Evolutionary conservation across 2,797 vertebrate genomes (phyloP).

Genomic region (Sciurus carolinensis): DNA sequence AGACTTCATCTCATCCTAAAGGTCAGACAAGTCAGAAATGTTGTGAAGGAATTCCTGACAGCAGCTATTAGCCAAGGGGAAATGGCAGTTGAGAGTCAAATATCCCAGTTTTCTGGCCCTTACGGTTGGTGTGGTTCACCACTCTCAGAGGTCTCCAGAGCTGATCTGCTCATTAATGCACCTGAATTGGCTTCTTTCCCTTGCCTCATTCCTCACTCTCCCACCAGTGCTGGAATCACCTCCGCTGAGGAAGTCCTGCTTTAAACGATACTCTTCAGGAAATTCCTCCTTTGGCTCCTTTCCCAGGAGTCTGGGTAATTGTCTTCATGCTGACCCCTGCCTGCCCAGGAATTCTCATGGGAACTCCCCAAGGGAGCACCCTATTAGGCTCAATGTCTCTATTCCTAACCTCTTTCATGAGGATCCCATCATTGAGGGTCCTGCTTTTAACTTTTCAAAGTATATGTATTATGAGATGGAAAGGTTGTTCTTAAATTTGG

Average conservation of each 20-base stretch:
- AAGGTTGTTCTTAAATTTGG: conserved; percentile 18
- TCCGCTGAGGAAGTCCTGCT: neutral
- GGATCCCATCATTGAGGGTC: neutral
- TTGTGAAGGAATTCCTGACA: neutral
- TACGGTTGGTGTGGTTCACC: neutral
- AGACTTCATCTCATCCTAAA: neutral
- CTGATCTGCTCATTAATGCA: neutral
- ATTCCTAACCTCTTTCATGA: conserved; percentile 28
- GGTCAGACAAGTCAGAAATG: neutral
- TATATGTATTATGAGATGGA: neutral
- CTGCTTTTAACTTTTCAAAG: conserved; percentile 36
- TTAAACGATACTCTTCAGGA: conserved; percentile 36
- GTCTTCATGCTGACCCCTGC: neutral
- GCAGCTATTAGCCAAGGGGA: neutral
- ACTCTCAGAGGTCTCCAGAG: neutral
- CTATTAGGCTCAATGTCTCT: neutral
- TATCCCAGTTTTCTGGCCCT: neutral
- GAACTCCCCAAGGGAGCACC: neutral
- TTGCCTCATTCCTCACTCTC: neutral
- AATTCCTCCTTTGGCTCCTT: conserved; percentile 43
- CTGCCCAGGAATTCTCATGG: neutral
- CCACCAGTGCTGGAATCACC: neutral
- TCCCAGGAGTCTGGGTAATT: neutral
- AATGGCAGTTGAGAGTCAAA: conserved; percentile 32
- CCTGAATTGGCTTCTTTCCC: neutral